A percentile compares a stretch with the other conserved stretches of the same genome.
Conservation (phyloP, 2,797 vertebrate species). For the Eulemur coronatus region DNA sequence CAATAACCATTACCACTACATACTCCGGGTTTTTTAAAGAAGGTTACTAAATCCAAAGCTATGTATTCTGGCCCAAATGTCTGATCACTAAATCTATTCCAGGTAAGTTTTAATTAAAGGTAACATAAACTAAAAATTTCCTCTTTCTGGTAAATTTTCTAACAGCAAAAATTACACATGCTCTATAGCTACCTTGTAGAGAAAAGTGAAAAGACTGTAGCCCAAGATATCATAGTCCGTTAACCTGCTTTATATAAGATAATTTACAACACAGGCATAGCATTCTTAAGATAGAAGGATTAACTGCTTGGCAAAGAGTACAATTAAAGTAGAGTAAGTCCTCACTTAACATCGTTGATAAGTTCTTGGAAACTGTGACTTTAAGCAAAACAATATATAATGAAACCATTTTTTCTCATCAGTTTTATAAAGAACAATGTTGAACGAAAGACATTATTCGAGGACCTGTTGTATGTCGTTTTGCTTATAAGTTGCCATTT, state of each 20-base stretch:
- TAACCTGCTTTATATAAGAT: slow-evolving; percentile 13
- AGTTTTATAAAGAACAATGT: neutral
- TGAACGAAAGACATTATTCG: neutral
- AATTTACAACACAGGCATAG: neutral
- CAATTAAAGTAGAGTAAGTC: neutral
- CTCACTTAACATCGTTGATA: neutral
- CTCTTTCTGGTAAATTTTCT: neutral
- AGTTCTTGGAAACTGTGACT: neutral
- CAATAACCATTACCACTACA: neutral
- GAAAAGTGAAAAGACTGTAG: neutral
- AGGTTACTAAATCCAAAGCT: neutral
- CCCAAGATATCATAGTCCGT: neutral
- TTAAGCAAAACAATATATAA: neutral
- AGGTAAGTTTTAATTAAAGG: slow-evolving; percentile 17
- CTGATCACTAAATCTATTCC: neutral
- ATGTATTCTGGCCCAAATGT: slow-evolving; percentile 15
- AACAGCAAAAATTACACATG: neutral
- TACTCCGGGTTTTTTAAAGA: neutral
- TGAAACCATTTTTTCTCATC: neutral
- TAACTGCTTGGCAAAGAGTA: neutral
- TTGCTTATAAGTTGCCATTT: neutral
- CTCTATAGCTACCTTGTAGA: neutral
- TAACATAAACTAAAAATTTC: neutral
- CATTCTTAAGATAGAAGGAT: slow-evolving; percentile 30
- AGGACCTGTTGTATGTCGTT: neutral